Base-by-base conservation (phyloP, 2,888 invertebrate species). In the Sphaeridia pumilis region DNA sequence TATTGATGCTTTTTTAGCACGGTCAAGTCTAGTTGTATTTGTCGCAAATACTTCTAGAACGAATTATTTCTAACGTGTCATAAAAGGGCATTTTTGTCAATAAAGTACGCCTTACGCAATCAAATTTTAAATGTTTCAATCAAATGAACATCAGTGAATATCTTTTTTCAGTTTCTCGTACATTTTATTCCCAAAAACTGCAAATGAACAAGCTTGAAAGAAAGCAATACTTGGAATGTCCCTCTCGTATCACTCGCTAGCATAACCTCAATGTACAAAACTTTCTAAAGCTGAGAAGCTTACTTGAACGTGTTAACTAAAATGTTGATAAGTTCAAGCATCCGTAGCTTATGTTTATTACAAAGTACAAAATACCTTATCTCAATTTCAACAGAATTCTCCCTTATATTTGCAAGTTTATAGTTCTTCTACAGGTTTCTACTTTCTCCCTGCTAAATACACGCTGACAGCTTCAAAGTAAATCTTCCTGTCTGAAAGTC, bases 171-270 rank as follows among this genome's bases (percentile, higher is more conserved):
- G n/a, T n/a, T n/a, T n/a, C n/a, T n/a, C n/a, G 25, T 48, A 38
- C 38, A 36, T 36, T 51, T 46, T 46, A 35, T 46, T 46, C 46
- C 46, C 31, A 20, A 24, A 26, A 49, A 45, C 36, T 54, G 46
- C 49, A 54, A 44, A 31, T 47, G 44, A 54, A 54, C 54, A 55
- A 44, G 50, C 46, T 49, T 49, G 50, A 54, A 48, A 48, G 42
- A 26, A 42, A 55, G 50, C 51, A 51, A 55, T 55, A 55, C 51
- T 51, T 51, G 47, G 51, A 52, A 55, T 51, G 51, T 41, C 36
- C 46, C 47, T 55, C 55, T 52, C 48, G 54, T 54, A 54, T 49
- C 54, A 54, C 54, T 49, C 54, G 44, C 49, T n/a, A n/a, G n/a
- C n/a, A n/a, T n/a, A n/a, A n/a, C n/a, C n/a, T n/a, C n/a, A n/a